Evolutionary conservation across 2,888 invertebrate species (phyloP).

Genomic region (Zygaena filipendulae): DNA sequence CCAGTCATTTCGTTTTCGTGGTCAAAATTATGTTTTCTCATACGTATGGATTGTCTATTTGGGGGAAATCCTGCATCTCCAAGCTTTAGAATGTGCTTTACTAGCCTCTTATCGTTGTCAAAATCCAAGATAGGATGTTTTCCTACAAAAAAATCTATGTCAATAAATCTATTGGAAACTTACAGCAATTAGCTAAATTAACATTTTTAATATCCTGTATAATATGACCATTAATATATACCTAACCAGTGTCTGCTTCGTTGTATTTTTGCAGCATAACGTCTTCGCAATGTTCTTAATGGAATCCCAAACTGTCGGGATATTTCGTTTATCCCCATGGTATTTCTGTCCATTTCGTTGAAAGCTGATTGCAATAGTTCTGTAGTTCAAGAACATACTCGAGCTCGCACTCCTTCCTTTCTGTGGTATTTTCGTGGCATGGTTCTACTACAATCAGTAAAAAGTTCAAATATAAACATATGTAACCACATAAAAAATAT

Average conservation of each 20-base stretch:
- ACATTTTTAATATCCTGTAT: conserved; percentile 2
- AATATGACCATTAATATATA: too few species aligned
- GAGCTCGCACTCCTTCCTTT: too few species aligned
- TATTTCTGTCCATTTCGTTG: too few species aligned
- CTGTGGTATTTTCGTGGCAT: conserved; percentile 19
- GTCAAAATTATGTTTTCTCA: conserved; percentile 21
- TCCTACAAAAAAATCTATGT: conserved; percentile 11
- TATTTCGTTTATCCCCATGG: too few species aligned
- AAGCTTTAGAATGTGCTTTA: conserved; percentile 17
- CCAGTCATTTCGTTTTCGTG: conserved; percentile 20
- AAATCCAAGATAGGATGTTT: conserved; percentile 18
- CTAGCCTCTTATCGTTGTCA: conserved; percentile 19
- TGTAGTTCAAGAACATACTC: too few species aligned
- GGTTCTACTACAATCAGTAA: conserved; percentile 5
- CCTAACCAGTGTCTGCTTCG: conserved; percentile 13
- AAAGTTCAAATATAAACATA: conserved; percentile 2
- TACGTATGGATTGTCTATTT: conserved; percentile 17
- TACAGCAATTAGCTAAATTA: conserved; percentile 3
- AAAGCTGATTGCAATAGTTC: too few species aligned
- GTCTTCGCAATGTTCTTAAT: conserved; percentile 19
- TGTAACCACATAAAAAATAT: not conserved
- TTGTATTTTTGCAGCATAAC: conserved; percentile 18
- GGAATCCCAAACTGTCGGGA: too few species aligned
- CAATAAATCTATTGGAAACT: conserved; percentile 3
- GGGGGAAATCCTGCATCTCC: conserved; percentile 18